phyloP scores from a whole-genome alignment of 2,888 invertebrate species.

The Sarcophaga variegata region DNA sequence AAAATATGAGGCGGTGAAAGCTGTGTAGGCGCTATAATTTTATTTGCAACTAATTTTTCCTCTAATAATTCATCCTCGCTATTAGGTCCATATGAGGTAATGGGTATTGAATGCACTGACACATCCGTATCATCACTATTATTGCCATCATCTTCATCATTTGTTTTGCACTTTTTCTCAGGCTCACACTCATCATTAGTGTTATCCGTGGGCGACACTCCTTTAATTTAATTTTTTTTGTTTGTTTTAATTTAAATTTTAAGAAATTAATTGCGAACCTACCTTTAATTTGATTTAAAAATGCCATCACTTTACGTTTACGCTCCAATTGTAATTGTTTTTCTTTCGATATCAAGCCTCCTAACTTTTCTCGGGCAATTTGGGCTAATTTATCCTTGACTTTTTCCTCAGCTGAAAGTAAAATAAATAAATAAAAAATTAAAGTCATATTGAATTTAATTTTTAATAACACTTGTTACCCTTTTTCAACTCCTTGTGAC shows the following conservation, averaged over 20 bases:
- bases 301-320: slow-evolving; percentile 91
- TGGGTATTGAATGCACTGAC: slow-evolving; percentile 81
- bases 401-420: slow-evolving; percentile 83
- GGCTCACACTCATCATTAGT: slow-evolving; percentile 55
- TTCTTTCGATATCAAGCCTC: slow-evolving; percentile 84
- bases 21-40: slow-evolving; percentile 29
- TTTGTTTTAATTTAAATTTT: too few relatives aligned
- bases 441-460: not conserved
- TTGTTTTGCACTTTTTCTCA: slow-evolving; percentile 65
- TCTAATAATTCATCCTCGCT: slow-evolving; percentile 74
- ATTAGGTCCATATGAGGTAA: slow-evolving; percentile 79
- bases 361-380: slow-evolving; percentile 84
- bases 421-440: slow-evolving; percentile 12
- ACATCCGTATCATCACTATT: slow-evolving; percentile 76
- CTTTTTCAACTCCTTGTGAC: slow-evolving; percentile 75
- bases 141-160: slow-evolving; percentile 62
- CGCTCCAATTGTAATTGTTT: slow-evolving; percentile 87
- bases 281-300: slow-evolving; percentile 84
- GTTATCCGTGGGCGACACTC: slow-evolving; percentile 41
- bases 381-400: slow-evolving; percentile 84
- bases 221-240: slow-evolving; percentile 10
- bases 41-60: slow-evolving; percentile 12
- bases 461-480: slow-evolving; percentile 55
- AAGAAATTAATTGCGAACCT: slow-evolving; percentile 16
- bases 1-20: slow-evolving; percentile 29